Percentiles rank a stretch among this genome's conserved stretches.
Evolutionary conservation across 2,113 vertebrate species (phyloP).

Genomic region (Capricornis sumatraensis): DNA sequence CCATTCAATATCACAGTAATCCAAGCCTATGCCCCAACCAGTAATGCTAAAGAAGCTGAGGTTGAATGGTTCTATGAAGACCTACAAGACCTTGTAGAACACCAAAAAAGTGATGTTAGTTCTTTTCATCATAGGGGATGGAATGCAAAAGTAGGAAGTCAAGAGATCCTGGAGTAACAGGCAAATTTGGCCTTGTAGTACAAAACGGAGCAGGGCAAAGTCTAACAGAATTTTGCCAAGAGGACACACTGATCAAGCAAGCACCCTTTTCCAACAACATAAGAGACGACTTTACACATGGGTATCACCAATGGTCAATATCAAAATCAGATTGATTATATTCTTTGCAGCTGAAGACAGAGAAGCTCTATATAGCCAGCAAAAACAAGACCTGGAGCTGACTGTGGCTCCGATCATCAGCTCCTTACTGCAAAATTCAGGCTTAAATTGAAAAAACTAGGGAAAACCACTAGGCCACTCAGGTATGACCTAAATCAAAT

Average conservation of each 20-base stretch:
- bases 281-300: neutral
- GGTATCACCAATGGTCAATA: neutral
- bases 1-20: neutral
- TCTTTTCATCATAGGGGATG: neutral
- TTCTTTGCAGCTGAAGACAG: neutral
- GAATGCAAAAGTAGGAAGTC: neutral
- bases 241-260: neutral
- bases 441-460: neutral
- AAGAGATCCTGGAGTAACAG: neutral
- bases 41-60: neutral
- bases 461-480: neutral
- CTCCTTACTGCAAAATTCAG: neutral
- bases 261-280: neutral
- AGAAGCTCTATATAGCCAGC: neutral
- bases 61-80: neutral
- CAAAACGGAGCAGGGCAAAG: neutral
- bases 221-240: neutral
- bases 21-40: neutral
- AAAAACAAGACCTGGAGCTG: neutral
- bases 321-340: neutral
- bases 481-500: neutral
- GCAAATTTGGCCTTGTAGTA: neutral
- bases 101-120: neutral
- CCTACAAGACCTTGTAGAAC: neutral
- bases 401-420: neutral